Percentiles rank a stretch among this genome's conserved stretches.
Conservation (phyloP, 2,888 invertebrate species). For the Muscina levida region DNA sequence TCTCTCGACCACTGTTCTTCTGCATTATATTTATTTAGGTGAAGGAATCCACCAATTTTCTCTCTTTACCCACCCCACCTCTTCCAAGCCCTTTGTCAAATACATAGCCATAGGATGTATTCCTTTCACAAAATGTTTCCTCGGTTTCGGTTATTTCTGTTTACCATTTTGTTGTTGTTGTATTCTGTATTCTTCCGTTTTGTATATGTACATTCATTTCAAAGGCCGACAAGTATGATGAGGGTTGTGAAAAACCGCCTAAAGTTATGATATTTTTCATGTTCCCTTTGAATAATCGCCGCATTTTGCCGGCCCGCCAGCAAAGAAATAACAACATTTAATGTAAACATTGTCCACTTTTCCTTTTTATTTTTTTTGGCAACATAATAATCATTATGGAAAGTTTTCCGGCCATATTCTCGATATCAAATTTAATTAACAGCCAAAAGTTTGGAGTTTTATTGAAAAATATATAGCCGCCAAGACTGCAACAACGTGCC, state of each 20-base stretch:
- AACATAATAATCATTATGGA: neutral
- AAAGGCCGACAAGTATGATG: neutral
- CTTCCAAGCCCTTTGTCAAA: no score
- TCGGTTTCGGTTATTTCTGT: no score
- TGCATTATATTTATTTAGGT: no score
- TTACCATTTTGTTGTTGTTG: no score
- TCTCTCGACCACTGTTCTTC: no score
- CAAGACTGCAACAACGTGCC: neutral
- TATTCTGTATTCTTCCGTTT: no score
- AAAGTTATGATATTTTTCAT: neutral
- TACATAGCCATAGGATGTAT: neutral
- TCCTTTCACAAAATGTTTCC: neutral
- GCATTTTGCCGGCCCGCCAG: neutral
- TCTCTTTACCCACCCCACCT: no score
- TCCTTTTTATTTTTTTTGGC: no score
- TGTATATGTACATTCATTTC: neutral
- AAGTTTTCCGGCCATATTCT: neutral
- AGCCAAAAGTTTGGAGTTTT: neutral
- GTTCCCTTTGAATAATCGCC: neutral
- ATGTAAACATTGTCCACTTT: conserved; percentile 1
- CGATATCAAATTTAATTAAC: conserved; percentile 3
- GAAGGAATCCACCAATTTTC: no score
- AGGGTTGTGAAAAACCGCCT: neutral
- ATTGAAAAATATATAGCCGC: no score
- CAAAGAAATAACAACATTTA: neutral